Conservation (phyloP, 2,113 vertebrate genomes). For the Brienomyrus longianalis region DNA sequence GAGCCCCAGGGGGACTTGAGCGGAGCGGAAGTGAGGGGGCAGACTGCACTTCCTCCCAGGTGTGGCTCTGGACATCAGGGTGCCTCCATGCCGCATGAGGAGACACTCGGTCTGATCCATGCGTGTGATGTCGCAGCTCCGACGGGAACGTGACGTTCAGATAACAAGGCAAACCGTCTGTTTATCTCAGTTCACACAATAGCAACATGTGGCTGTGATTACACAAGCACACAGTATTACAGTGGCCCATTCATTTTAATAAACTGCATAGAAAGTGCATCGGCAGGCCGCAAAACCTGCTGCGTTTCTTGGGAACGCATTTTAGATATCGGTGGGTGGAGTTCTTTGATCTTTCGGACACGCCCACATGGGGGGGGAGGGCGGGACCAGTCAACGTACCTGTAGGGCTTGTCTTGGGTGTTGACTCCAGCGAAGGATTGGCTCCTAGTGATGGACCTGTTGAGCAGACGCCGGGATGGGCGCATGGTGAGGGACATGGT, state of each 20-base stretch:
- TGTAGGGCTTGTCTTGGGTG: slow-evolving; percentile 75
- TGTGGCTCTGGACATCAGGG: slow-evolving; percentile 18
- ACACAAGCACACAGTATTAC: background rate
- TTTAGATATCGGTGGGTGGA: background rate
- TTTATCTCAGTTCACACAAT: background rate
- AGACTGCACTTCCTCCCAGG: slow-evolving; percentile 42
- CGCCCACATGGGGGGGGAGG: background rate
- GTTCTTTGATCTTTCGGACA: background rate
- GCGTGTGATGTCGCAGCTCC: background rate
- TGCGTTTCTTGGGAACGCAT: background rate
- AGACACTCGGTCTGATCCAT: background rate
- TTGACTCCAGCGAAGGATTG: slow-evolving; percentile 93
- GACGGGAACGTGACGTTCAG: background rate
- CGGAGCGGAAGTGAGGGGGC: slow-evolving; percentile 21
- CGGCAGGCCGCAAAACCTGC: background rate
- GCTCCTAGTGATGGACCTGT: slow-evolving; percentile 86
- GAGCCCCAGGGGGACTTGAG: background rate
- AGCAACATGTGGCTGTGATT: background rate
- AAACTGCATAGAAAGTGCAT: background rate
- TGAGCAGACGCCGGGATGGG: slow-evolving; percentile 70
- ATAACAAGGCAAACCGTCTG: background rate
- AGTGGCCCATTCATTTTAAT: background rate
- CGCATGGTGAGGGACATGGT: slow-evolving; percentile 91
- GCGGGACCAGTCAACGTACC: slow-evolving; percentile 50
- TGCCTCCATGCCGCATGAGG: background rate